Evolutionary conservation across 2,113 vertebrate species (phyloP), one percentile per base, ranked within the genome.

Genomic region (Epinephelus cyanopodus): DNA sequence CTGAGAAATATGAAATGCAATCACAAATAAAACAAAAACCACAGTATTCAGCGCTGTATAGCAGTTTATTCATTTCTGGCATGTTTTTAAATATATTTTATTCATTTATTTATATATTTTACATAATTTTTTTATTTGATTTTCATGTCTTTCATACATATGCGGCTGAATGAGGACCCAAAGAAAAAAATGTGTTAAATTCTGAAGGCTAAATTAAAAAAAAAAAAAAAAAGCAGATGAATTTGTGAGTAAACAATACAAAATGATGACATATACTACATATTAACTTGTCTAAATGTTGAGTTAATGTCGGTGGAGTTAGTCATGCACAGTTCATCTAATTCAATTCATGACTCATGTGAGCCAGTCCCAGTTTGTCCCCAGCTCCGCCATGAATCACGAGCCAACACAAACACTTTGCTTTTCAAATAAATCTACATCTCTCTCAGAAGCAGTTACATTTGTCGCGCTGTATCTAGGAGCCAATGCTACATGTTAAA

Each of bases 41-140:
- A 74, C 29, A 67, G 1, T 6, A 25, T 57, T 65, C n/a, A 78
- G 19, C 42, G 61, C 37, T 66, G 23, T 72, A 62, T 23, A 83
- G 61, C 62, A 52, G 25, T 91, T 92, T 91, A 92, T 91, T 89
- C 19, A 73, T 79, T 77, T 80, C 56, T 77, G 42, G 39, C 37
- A 72, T 72, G 10, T 77, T 79, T 80, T 83, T 70, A 67, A 84
- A 84, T 83, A 60, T 62, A 81, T 84, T 89, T 58, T 60, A 83
- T 75, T 77, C 58, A 83, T 67, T 74, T 84, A 71, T 85, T 77
- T 58, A 62, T 63, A 74, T 72, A 80, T 74, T 88, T 89, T 74
- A 86, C 87, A 85, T 79, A 47, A 19, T 33, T 83, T 15, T 63
- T 37, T 13, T 45, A 68, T 83, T 64, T 42, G 15, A 69, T 81